Conservation (phyloP, 2,888 invertebrate genomes). For the Apoderus coryli region DNA sequence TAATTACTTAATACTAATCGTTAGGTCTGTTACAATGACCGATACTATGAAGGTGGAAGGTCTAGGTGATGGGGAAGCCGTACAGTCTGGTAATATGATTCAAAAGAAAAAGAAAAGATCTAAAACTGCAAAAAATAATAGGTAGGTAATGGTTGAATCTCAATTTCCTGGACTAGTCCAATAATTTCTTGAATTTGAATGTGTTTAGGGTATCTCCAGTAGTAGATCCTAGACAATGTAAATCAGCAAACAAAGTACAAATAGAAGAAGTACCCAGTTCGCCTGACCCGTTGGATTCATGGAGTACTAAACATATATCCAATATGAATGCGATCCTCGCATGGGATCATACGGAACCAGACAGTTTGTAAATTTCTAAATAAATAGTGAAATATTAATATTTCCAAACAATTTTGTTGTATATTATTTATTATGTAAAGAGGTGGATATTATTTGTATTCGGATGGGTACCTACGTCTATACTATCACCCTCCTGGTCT, state of each 20-base stretch:
- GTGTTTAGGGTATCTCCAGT: conserved; percentile 36
- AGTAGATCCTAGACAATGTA: conserved; percentile 28
- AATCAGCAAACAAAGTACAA: conserved; percentile 27
- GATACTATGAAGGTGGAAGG: conserved; percentile 24
- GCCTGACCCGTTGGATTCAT: conserved; percentile 53
- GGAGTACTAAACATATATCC: conserved; percentile 55
- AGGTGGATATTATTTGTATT: no score
- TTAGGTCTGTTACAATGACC: conserved; percentile 17
- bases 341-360: conserved; percentile 42
- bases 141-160: no score
- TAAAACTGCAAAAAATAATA: conserved; percentile 29
- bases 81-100: conserved; percentile 22
- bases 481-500: no score
- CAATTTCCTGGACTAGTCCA: no score
- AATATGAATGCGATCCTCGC: conserved; percentile 58
- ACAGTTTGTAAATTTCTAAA: no score
- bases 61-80: conserved; percentile 24
- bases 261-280: conserved; percentile 29
- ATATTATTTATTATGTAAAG: no score
- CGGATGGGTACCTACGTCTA: no score
- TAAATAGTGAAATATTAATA: no score
- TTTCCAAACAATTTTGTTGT: no score
- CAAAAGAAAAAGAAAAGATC: conserved; percentile 27
- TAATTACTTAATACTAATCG: no score
- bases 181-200: no score